Evolutionary conservation across 2,888 invertebrate genomes (phyloP), one percentile per base, ranked within the genome.

Genomic region (Dasysyrphus albostriatus): DNA sequence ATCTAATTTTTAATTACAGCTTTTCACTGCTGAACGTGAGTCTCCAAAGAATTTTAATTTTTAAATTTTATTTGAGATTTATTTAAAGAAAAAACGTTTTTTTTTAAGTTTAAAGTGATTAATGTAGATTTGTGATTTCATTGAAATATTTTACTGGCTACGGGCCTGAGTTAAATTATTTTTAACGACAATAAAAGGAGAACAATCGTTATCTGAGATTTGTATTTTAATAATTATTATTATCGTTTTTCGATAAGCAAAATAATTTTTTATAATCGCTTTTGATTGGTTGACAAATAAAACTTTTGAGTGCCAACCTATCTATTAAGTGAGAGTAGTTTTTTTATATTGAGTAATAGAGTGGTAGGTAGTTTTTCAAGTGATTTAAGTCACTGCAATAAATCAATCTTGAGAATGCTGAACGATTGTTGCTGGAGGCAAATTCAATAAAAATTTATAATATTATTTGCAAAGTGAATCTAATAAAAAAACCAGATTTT

Each of bases 241-340:
- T 65, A 47, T 65, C 24, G 9, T 47, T 47, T 44, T 47, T 47
- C 47, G 44, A 47, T 47, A 65, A 44, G 12, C 16, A 65, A 47
- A 44, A 12, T 32, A 47, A 65, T 44, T 10, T 42, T 24, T 19
- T 32, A 0, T 65, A 65, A 34, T 44, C 65, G 12, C 3, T 47
- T 32, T 65, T 6, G 32, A 47, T 16, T 32, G 65, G n/a, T 65
- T 32, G 16, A 16, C 6, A 61, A 61, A 61, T 5, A 42, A 24
- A 61, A 42, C 1, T 6, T 42, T 58, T 37, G 0, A 58, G 32
- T 58, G 32, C 32, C 32, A 1, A n/a, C n/a, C n/a, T n/a, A n/a
- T 1, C 8, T 16, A 16, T 58, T 34, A 0, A n/a, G 32, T 10
- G 58, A 58, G 16, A 58, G 58, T 8, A 58, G 8, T 34, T 2